phyloP scores from a whole-genome alignment of 2,113 vertebrate genomes.

The Nestor notabilis region DNA sequence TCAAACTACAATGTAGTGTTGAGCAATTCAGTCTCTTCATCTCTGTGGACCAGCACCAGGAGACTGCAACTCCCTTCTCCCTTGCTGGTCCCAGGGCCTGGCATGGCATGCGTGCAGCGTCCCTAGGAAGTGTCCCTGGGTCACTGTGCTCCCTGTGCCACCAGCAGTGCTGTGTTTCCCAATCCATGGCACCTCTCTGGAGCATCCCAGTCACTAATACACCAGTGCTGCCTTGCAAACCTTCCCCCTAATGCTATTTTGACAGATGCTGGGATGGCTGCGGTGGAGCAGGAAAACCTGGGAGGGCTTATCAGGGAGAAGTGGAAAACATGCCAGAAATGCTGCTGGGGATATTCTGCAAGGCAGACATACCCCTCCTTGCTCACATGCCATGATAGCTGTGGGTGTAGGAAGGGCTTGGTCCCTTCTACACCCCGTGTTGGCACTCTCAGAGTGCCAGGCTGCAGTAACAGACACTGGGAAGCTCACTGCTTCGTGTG shows the following conservation, averaged over 20 bases:
- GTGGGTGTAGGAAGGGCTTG: neutral
- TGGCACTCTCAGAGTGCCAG: neutral
- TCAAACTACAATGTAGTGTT: neutral
- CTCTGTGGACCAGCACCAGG: neutral
- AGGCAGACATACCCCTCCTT: neutral
- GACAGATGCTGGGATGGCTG: neutral
- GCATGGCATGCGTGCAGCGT: accelerated
- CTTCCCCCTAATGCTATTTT: neutral
- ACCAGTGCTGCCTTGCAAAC: neutral
- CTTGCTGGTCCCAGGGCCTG: neutral
- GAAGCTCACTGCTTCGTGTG: accelerated
- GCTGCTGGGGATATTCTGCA: neutral
- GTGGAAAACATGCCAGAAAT: neutral
- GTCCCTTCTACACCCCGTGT: neutral
- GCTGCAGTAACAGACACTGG: neutral
- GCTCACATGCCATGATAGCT: neutral
- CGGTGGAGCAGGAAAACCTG: neutral
- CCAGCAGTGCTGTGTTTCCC: neutral
- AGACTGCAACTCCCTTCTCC: neutral
- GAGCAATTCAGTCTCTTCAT: neutral
- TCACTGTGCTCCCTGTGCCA: neutral
- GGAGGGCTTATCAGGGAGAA: neutral
- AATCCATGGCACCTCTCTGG: neutral
- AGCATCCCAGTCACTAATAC: neutral
- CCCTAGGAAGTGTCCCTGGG: neutral